Base-by-base conservation (phyloP, 2,797 vertebrate species). In the Spea hammondii region DNA sequence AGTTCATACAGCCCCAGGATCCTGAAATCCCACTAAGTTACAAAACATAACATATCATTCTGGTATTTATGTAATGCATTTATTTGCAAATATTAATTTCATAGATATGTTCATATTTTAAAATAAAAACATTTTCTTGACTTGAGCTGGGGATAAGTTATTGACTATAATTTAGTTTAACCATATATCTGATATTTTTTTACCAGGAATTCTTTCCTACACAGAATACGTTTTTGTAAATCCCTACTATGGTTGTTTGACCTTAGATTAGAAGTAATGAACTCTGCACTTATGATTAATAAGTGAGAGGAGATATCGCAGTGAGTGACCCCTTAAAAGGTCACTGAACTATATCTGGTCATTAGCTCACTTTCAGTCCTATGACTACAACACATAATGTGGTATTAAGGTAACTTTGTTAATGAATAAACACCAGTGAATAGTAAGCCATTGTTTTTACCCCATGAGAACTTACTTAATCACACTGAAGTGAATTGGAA, bases 261-360 rank as follows among this genome's bases (percentile, higher is more conserved):
- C n/a, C 59, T 2, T 32, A 62, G 59, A 62, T 62, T 32, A 62
- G 59, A 73, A 54, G 57, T 64, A 53, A 45, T 82, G 80, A 77
- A 82, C 75, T 77, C 71, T 82, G 80, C 65, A 70, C 80, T 62
- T 51, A 82, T 65, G 70, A 77, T 82, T 82, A 82, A 82, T 82
- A 74, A 77, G 80, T 82, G 75, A 77, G 70, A 68, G 70, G 75
- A 74, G 80, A 77, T 82, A 82, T 82, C 80, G 17, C 72, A 67
- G 77, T 32, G 51, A 78, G 59, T 82, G 81, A 82, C 81, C 81
- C 64, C 47, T 78, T 48, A 44, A 59, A 74, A 72, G 76, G 76
- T 78, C 77, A 79, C 67, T 82, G 80, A 82, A 79, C 81, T 82
- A 74, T 82, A 79, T 75, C 80, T 82, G 80, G 80, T 65, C 76